These are phyloP conservation scores for Alcis repandata DNA, from an alignment of 2,888 invertebrate genomes.

Conservation along the genomic window DNA sequence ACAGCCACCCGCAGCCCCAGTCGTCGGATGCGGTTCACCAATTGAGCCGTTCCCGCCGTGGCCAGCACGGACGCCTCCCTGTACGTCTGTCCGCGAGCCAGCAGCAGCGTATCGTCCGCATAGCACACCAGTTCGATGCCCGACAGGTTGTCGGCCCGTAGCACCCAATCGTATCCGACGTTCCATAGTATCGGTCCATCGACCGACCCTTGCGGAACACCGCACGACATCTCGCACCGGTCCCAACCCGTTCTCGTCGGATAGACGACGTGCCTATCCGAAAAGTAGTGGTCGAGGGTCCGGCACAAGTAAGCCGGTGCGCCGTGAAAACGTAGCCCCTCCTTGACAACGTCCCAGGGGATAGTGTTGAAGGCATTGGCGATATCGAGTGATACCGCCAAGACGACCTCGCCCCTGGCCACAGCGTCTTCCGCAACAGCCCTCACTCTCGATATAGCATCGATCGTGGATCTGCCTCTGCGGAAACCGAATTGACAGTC, in stretches of 20 bases:
- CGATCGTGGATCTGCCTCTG: not conserved
- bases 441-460: not conserved
- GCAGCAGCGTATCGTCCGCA: conserved; percentile 13
- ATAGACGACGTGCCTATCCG: not conserved
- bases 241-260: not conserved
- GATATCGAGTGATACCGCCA: not conserved
- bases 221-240: not conserved
- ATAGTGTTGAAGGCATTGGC: not conserved
- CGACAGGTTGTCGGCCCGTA: too few relatives aligned
- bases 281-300: not conserved
- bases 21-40: not conserved
- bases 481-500: conserved; percentile 3
- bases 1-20: conserved; percentile 18
- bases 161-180: too few relatives aligned
- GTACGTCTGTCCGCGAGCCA: conserved; percentile 1
- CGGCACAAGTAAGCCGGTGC: not conserved
- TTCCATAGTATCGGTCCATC: too few relatives aligned
- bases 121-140: conserved; percentile 1
- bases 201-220: not conserved
- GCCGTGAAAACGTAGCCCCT: not conserved
- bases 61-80: not conserved
- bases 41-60: not conserved
- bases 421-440: not conserved
- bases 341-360: not conserved
- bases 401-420: conserved; percentile 7